Percentiles rank a stretch among this genome's conserved stretches.
phyloP scores from a whole-genome alignment of 2,113 vertebrate species.

The Nansenia antarctica region DNA sequence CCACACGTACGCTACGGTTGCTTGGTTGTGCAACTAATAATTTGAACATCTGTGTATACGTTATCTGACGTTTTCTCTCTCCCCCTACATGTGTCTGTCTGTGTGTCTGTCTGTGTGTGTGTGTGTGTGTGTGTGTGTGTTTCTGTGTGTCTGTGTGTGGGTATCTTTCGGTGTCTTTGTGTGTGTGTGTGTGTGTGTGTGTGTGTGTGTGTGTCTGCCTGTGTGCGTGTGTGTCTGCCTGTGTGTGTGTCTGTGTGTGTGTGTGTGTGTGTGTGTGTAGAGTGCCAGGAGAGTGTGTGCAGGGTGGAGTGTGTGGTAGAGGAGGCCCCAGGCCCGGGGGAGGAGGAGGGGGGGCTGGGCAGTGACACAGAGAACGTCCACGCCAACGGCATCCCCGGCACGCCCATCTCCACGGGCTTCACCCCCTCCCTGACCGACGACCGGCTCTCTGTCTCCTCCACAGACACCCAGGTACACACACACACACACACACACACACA shows the following conservation, averaged over 20 bases:
- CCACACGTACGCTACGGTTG: too few relatives aligned
- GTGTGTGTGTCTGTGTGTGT: slow-evolving; percentile 6
- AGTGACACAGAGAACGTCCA: slow-evolving; percentile 94
- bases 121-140: too few relatives aligned
- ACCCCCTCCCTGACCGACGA: slow-evolving; percentile 96
- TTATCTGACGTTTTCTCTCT: too few relatives aligned
- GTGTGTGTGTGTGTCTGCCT: too few relatives aligned
- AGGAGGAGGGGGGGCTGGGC: slow-evolving; percentile 81
- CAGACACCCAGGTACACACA: slow-evolving; percentile 86
- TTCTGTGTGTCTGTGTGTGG: too few relatives aligned
- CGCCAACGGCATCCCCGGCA: slow-evolving; percentile 96
- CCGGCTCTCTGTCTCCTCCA: slow-evolving; percentile 96
- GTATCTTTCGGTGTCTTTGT: too few relatives aligned
- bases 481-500: not conserved
- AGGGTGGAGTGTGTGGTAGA: slow-evolving; percentile 58
- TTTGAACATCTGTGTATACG: too few relatives aligned
- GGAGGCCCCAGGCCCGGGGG: slow-evolving; percentile 62
- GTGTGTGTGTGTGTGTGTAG: slow-evolving; percentile 26
- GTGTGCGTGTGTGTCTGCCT: slow-evolving; percentile 22
- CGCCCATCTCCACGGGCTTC: slow-evolving; percentile 94
- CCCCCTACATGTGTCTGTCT: too few relatives aligned
- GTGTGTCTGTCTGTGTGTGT: too few relatives aligned
- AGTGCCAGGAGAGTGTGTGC: slow-evolving; percentile 55
- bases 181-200: too few relatives aligned
- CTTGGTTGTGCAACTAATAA: too few relatives aligned